phyloP scores from a whole-genome alignment of 1,140 invertebrate genomes.

The Scaptomyza graminum region DNA sequence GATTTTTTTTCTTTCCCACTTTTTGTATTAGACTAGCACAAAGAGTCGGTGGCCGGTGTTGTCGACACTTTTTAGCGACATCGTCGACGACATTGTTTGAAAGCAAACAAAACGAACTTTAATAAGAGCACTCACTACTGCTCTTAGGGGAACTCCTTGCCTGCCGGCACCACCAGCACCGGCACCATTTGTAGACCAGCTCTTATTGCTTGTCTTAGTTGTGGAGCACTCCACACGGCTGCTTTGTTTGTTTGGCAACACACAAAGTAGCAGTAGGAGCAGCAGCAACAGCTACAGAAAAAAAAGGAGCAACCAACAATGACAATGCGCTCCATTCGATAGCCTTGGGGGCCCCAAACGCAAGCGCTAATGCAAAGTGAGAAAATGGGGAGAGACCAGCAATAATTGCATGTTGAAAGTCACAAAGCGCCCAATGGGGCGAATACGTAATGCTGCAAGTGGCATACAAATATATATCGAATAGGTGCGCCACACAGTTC shows the following conservation, averaged over 20 bases:
- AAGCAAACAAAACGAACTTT: conserved; percentile 75
- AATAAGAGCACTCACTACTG: conserved; percentile 65
- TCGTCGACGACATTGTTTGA: conserved; percentile 65
- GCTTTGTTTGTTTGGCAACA: conserved; percentile 60
- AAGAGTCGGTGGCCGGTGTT: conserved; percentile 39
- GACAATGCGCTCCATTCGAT: conserved; percentile 68
- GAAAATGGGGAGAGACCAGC: conserved; percentile 11
- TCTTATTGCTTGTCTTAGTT: conserved; percentile 39
- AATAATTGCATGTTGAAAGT: conserved; percentile 62
- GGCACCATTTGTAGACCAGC: neutral
- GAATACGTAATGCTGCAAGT: conserved; percentile 45
- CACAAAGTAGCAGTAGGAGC: conserved; percentile 33
- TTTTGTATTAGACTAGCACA: neutral
- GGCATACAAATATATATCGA: conserved; percentile 52
- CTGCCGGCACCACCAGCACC: neutral
- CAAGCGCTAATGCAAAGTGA: conserved; percentile 59
- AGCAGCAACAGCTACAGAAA: conserved; percentile 11
- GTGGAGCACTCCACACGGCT: conserved; percentile 26
- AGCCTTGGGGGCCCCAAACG: conserved; percentile 63
- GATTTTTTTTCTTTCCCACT: conserved; percentile 2
- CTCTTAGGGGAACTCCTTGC: conserved; percentile 27
- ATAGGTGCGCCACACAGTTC: conserved; percentile 63
- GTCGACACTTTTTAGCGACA: conserved; percentile 49
- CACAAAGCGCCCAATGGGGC: conserved; percentile 24
- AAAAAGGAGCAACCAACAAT: conserved; percentile 63